Conservation (phyloP, 1,140 invertebrate genomes). For the Belonocnema kinseyi region DNA sequence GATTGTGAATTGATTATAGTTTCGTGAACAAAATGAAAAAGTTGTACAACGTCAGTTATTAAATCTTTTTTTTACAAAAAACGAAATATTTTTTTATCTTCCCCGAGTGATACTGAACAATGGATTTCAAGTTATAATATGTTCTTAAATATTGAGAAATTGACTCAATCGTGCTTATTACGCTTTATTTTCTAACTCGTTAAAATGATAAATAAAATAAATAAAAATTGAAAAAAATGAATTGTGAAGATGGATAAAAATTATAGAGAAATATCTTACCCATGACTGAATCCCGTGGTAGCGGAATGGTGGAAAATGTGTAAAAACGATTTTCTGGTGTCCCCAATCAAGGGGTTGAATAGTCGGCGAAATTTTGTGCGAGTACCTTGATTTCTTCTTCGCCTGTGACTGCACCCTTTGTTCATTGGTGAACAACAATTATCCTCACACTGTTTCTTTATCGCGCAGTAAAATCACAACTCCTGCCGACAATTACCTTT, state of each 20-base stretch:
- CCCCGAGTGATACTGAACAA: too few species aligned
- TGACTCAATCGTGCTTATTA: too few species aligned
- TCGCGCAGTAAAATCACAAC: conserved; percentile 40
- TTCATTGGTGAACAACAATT: conserved; percentile 63
- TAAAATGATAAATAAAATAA: neutral
- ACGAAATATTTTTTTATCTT: too few species aligned
- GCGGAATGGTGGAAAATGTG: neutral
- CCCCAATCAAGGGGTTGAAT: conserved; percentile 3
- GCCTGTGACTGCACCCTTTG: conserved; percentile 52
- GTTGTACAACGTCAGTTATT: too few species aligned
- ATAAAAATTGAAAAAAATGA: neutral
- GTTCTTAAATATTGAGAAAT: too few species aligned
- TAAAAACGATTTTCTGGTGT: neutral
- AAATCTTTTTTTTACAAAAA: too few species aligned
- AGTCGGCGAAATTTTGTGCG: conserved; percentile 52
- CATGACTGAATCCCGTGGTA: conserved; percentile 4
- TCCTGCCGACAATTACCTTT: conserved; percentile 7
- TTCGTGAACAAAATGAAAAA: too few species aligned
- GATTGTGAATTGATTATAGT: too few species aligned
- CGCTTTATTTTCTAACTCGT: neutral
- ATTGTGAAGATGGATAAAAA: neutral
- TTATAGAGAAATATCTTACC: neutral
- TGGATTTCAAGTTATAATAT: too few species aligned
- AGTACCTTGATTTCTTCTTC: conserved; percentile 60
- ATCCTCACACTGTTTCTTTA: conserved; percentile 56